Evolutionary conservation across 1,140 invertebrate species (phyloP).

Genomic region (Probaryconus sp.): DNA sequence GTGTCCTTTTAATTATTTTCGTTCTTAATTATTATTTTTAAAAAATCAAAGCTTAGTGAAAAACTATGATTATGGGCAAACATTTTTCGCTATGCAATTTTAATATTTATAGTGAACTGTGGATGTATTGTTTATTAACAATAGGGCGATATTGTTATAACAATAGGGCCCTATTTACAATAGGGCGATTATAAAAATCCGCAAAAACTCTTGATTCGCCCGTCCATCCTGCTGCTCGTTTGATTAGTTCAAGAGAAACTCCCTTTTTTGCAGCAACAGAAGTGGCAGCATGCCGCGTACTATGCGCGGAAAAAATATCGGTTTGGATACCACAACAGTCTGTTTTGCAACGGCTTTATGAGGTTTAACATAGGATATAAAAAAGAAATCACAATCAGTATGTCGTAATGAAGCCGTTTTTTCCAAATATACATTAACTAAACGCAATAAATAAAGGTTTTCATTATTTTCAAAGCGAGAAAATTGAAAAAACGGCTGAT

Average conservation of each 20-base stretch:
- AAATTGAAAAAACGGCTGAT: slow-evolving; percentile 24
- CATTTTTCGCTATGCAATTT: no score
- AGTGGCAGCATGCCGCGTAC: slow-evolving; percentile 62
- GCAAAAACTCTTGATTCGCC: slow-evolving; percentile 54
- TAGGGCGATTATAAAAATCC: slow-evolving; percentile 48
- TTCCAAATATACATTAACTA: slow-evolving; percentile 2
- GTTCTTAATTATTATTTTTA: no score
- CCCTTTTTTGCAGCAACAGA: slow-evolving; percentile 53
- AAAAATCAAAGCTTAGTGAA: no score
- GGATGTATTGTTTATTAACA: no score
- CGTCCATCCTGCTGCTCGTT: slow-evolving; percentile 61
- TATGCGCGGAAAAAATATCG: slow-evolving; percentile 51
- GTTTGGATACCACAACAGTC: slow-evolving; percentile 60
- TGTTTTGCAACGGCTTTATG: slow-evolving; percentile 45
- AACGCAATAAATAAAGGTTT: slow-evolving; percentile 10
- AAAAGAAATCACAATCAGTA: slow-evolving; percentile 7
- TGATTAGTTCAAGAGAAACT: slow-evolving; percentile 56
- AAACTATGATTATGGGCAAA: no score
- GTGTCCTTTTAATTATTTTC: no score
- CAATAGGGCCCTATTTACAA: not conserved
- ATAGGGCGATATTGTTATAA: not conserved
- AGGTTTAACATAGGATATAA: slow-evolving; percentile 29
- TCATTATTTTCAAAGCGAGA: slow-evolving; percentile 53
- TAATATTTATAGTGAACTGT: no score
- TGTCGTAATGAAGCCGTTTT: not conserved